Percentiles rank a stretch among this genome's conserved stretches.
Conservation (phyloP, 2,113 vertebrate species). For the Ivindomyrus marchei region DNA sequence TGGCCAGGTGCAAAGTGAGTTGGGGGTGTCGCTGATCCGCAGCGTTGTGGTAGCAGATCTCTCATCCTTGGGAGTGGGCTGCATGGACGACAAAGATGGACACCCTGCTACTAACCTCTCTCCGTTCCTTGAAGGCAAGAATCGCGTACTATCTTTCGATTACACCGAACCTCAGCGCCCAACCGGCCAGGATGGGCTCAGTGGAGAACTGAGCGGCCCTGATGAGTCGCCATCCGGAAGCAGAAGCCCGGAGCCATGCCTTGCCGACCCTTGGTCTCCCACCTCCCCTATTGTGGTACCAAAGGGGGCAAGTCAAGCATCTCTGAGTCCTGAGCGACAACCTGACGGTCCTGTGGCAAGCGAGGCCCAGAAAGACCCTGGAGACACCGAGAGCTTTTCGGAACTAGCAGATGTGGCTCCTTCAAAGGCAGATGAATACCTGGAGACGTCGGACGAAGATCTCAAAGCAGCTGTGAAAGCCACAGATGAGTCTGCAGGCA, state of each 20-base stretch:
- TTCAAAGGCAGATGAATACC: neutral
- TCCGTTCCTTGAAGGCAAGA: neutral
- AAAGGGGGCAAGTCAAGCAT: neutral
- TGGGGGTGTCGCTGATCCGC: neutral
- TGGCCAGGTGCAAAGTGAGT: neutral
- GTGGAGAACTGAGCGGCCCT: neutral
- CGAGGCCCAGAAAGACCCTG: neutral
- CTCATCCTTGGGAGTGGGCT: constrained; percentile 7
- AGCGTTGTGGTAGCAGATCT: neutral
- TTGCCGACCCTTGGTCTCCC: neutral
- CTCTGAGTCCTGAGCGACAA: neutral
- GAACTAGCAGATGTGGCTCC: too few species aligned
- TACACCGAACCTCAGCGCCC: constrained; percentile 18
- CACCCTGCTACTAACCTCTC: neutral
- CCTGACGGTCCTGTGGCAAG: neutral
- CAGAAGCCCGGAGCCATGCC: neutral
- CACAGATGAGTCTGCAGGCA: neutral
- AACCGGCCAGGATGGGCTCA: neutral
- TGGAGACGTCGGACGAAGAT: constrained; percentile 8
- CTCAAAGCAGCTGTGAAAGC: neutral
- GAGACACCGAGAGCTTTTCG: neutral
- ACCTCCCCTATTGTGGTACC: neutral
- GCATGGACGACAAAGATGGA: neutral
- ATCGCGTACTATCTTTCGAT: constrained; percentile 12
- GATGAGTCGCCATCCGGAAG: neutral